phyloP scores from a whole-genome alignment of 2,888 invertebrate species.

The Euzophera pinguis region DNA sequence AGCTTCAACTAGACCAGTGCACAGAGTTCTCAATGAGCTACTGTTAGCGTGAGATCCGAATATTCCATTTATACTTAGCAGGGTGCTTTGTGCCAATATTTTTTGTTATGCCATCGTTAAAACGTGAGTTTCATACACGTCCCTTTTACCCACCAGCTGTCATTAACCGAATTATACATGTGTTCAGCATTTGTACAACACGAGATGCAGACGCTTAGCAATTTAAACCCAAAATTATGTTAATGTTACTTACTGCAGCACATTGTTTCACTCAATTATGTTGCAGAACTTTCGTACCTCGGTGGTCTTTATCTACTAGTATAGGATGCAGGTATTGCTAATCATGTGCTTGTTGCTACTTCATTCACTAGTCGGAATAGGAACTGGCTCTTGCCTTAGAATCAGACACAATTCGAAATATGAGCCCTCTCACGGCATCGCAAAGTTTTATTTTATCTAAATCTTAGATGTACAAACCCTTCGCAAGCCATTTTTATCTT shows the following conservation, averaged over 20 bases:
- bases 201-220: constrained; percentile 52
- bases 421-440: too few species aligned
- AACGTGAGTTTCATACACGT: constrained; percentile 65
- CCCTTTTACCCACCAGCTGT: constrained; percentile 46
- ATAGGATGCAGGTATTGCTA: too few species aligned
- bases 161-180: constrained; percentile 49
- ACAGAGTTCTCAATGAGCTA: constrained; percentile 49
- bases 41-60: constrained; percentile 61
- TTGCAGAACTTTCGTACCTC: constrained; percentile 40
- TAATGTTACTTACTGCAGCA: constrained; percentile 45
- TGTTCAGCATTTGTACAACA: constrained; percentile 42
- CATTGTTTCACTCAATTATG: constrained; percentile 46
- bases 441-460: too few species aligned
- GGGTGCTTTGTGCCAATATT: constrained; percentile 61
- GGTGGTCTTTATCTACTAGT: constrained; percentile 31
- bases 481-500: too few species aligned
- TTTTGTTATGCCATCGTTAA: constrained; percentile 66
- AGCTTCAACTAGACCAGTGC: constrained; percentile 43
- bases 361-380: too few species aligned
- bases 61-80: constrained; percentile 70
- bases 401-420: too few species aligned
- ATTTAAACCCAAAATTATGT: constrained; percentile 57
- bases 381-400: too few species aligned
- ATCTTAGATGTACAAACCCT: too few species aligned
- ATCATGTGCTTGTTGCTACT: too few species aligned